These are phyloP conservation scores for Rhea americana DNA, from an alignment of 2,113 vertebrate genomes.

Conservation along the genomic window DNA sequence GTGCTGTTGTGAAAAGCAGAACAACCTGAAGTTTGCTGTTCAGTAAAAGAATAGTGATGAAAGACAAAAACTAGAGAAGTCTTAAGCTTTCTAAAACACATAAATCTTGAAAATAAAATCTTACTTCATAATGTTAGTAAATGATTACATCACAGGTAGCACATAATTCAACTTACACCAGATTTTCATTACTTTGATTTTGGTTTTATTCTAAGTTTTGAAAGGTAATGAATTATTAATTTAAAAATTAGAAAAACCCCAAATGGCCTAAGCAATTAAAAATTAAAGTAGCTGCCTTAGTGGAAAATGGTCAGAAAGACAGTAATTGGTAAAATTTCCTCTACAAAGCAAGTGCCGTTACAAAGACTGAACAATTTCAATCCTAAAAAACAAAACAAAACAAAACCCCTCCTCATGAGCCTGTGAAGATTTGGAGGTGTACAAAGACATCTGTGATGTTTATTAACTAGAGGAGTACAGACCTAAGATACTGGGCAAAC, in stretches of 20 bases:
- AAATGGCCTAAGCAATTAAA: slow-evolving; percentile 56
- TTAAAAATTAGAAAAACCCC: slow-evolving; percentile 47
- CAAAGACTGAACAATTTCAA: background rate
- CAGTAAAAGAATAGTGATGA: background rate
- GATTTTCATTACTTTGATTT: slow-evolving; percentile 34
- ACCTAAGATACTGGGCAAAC: background rate
- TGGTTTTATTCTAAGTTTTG: slow-evolving; percentile 23
- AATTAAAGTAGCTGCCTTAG: slow-evolving; percentile 51
- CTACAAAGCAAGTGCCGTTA: background rate
- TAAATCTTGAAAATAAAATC: slow-evolving; percentile 58
- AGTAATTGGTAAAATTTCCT: slow-evolving; percentile 23
- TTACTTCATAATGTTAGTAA: slow-evolving; percentile 55
- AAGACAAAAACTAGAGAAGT: slow-evolving; percentile 41
- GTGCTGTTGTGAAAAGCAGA: slow-evolving; percentile 41
- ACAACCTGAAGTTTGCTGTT: slow-evolving; percentile 15
- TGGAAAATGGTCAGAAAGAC: slow-evolving; percentile 15
- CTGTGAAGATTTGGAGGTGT: background rate
- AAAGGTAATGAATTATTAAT: slow-evolving; percentile 62
- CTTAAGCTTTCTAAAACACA: slow-evolving; percentile 56
- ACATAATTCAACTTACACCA: slow-evolving; percentile 70
- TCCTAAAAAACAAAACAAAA: background rate
- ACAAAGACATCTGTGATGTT: background rate
- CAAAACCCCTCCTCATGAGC: background rate
- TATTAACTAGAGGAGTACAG: background rate
- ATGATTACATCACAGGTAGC: slow-evolving; percentile 48